A percentile compares a stretch with the other conserved stretches of the same genome.
Conservation (phyloP, 2,113 vertebrate genomes). For the Turnix velox region DNA sequence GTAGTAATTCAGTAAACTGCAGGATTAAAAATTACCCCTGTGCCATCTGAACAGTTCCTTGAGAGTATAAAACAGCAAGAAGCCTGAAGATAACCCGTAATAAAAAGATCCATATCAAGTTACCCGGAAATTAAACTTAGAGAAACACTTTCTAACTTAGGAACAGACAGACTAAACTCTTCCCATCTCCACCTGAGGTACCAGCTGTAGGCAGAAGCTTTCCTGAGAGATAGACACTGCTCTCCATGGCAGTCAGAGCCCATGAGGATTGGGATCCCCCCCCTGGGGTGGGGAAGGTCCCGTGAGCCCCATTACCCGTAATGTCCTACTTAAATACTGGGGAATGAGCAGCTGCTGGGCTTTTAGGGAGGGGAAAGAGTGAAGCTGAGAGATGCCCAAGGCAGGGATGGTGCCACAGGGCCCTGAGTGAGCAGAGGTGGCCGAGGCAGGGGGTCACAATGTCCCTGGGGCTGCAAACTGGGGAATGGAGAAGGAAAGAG, state of each 20-base stretch:
- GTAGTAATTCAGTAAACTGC: neutral
- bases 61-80: slow-evolving; percentile 38
- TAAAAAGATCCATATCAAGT: slow-evolving; percentile 50
- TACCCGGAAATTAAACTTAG: slow-evolving; percentile 66
- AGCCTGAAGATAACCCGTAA: slow-evolving; percentile 63
- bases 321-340: slow-evolving; percentile 48
- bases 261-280: no score
- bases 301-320: slow-evolving; percentile 73
- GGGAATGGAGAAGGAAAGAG: neutral
- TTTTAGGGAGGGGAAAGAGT: neutral
- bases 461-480: rapidly evolving
- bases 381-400: neutral
- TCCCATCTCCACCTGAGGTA: slow-evolving; percentile 56
- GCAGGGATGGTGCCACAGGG: neutral
- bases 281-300: no score
- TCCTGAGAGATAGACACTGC: slow-evolving; percentile 57
- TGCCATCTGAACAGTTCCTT: slow-evolving; percentile 1
- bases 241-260: neutral
- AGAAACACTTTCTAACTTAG: slow-evolving; percentile 62
- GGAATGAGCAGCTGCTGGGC: neutral
- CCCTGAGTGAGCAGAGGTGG: neutral
- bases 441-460: neutral
- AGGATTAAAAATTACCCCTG: slow-evolving; percentile 38
- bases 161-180: slow-evolving; percentile 35
- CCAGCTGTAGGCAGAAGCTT: slow-evolving; percentile 56